Percentiles rank a stretch among this genome's conserved stretches.
phyloP scores from a whole-genome alignment of 2,888 invertebrate genomes.

The Acronicta alni region DNA sequence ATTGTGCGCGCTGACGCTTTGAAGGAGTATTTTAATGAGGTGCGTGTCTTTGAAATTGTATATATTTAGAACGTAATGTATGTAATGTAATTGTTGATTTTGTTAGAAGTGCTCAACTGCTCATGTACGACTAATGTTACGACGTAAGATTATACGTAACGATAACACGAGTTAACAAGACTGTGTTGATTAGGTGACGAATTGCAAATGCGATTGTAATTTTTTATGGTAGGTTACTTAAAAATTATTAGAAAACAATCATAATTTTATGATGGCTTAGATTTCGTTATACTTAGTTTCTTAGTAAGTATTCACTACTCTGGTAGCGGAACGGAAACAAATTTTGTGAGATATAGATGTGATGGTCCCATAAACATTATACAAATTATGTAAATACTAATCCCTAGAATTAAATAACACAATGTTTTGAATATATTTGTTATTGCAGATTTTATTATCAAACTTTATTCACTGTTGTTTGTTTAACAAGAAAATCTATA shows the following conservation, averaged over 20 bases:
- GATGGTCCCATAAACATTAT: no score
- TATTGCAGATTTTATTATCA: no score
- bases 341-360: no score
- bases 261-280: conserved; percentile 11
- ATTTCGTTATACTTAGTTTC: conserved; percentile 22
- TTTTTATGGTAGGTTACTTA: conserved; percentile 21
- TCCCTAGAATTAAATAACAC: no score
- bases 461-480: no score
- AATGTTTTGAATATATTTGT: no score
- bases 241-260: conserved; percentile 19
- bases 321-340: no score
- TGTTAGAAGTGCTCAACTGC: conserved; percentile 27
- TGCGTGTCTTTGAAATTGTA: conserved; percentile 44
- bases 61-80: conserved; percentile 29
- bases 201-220: conserved; percentile 27
- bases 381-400: no score
- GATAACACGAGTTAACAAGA: conserved; percentile 26
- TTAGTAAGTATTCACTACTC: no score
- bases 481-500: no score
- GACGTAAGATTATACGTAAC: conserved; percentile 30
- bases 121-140: conserved; percentile 17
- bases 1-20: conserved; percentile 64
- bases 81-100: conserved; percentile 37
- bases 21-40: conserved; percentile 60
- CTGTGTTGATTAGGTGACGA: conserved; percentile 12